phyloP scores from a whole-genome alignment of 2,113 vertebrate genomes.

The Hemibagrus wyckioides region DNA sequence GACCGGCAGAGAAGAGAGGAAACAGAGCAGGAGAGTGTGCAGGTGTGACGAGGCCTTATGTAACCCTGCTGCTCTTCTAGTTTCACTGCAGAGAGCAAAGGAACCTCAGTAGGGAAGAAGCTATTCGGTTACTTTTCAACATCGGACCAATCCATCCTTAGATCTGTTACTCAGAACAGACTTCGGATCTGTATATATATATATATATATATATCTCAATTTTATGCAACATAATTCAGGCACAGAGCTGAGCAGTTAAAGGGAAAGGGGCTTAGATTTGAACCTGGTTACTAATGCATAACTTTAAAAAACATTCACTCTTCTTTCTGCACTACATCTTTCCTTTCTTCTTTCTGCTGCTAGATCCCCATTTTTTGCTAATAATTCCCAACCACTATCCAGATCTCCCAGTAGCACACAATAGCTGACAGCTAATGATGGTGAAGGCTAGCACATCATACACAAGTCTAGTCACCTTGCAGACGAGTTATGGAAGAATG shows the following conservation, averaged over 20 bases:
- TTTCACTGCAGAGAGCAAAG: conserved; percentile 10
- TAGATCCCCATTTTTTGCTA: background rate
- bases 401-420: background rate
- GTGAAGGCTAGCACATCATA: background rate
- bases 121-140: background rate
- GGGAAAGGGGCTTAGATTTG: background rate
- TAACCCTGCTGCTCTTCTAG: conserved; percentile 5
- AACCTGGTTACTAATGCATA: background rate
- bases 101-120: background rate
- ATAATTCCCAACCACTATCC: background rate
- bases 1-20: background rate
- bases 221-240: background rate
- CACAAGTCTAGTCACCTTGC: background rate
- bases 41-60: conserved; percentile 21
- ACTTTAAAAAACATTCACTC: background rate
- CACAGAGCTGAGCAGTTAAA: background rate
- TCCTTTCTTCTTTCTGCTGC: too few relatives aligned
- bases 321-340: background rate
- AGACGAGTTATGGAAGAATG: background rate
- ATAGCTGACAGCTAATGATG: background rate
- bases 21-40: background rate
- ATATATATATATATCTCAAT: background rate
- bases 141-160: background rate
- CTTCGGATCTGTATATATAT: background rate
- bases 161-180: background rate